These are phyloP conservation scores for Prunella himalayana DNA, from an alignment of 2,113 vertebrate species.

Conservation along the genomic window DNA sequence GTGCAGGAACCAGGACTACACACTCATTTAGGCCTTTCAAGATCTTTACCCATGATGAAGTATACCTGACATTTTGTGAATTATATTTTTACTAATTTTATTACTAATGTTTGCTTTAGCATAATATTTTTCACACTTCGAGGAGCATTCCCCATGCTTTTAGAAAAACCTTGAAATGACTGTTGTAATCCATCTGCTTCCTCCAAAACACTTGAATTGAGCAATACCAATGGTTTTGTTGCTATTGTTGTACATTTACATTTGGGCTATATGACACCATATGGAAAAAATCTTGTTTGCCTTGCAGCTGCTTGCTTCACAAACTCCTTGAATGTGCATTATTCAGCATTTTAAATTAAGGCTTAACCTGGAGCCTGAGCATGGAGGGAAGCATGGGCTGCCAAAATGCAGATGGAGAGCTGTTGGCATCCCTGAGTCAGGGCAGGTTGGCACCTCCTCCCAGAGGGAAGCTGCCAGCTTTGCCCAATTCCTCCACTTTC, in stretches of 20 bases:
- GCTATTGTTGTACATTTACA: background rate
- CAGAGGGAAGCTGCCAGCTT: background rate
- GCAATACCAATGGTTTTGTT: background rate
- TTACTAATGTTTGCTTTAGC: background rate
- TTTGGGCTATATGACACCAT: background rate
- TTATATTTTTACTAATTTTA: background rate
- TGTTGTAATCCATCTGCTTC: background rate
- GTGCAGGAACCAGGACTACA: background rate
- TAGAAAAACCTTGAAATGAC: background rate
- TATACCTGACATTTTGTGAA: background rate
- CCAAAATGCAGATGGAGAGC: background rate
- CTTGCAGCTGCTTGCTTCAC: background rate
- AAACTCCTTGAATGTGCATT: background rate
- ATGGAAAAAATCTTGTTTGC: background rate
- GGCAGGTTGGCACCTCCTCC: background rate
- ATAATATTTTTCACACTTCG: background rate
- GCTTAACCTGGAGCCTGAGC: background rate
- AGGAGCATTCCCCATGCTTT: background rate
- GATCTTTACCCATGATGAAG: background rate
- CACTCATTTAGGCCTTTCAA: background rate
- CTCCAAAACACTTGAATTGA: background rate
- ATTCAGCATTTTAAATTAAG: background rate
- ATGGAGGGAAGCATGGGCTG: background rate
- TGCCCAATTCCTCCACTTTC: background rate
- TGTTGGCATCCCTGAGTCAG: background rate